Percentiles rank a stretch among this genome's conserved stretches.
phyloP scores from a whole-genome alignment of 2,113 vertebrate species.

The Callipepla squamata region DNA sequence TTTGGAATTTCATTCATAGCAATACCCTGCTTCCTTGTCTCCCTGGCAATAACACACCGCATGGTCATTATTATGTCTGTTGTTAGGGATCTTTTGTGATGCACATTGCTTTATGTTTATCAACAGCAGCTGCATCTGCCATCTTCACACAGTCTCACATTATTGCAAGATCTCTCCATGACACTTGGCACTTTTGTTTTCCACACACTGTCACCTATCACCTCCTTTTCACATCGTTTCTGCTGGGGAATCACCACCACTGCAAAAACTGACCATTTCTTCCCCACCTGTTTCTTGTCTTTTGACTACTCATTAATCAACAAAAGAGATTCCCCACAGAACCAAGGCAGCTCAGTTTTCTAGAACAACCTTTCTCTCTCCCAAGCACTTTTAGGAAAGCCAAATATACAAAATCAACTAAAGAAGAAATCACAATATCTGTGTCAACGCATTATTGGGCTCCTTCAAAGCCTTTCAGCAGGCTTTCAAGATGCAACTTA shows the following conservation, averaged over 20 bases:
- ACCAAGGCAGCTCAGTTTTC: not conserved
- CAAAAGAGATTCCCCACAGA: not conserved
- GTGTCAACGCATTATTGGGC: accelerated
- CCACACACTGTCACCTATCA: not conserved
- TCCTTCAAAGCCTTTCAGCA: not conserved
- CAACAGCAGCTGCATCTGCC: not conserved
- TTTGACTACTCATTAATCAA: not conserved
- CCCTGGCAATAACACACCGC: not conserved
- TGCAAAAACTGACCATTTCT: not conserved
- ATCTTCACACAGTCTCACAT: not conserved
- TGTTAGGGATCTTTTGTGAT: not conserved
- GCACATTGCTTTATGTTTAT: not conserved
- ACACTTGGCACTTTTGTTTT: not conserved
- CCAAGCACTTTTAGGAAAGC: not conserved
- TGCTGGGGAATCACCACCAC: not conserved
- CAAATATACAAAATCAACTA: not conserved
- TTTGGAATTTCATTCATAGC: not conserved
- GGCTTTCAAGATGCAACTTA: not conserved
- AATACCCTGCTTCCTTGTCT: not conserved
- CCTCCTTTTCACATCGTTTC: not conserved
- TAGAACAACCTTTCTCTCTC: not conserved
- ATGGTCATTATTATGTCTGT: not conserved
- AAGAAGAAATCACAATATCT: not conserved
- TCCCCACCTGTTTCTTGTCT: not conserved
- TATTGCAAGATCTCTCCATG: not conserved